Evolutionary conservation across 1,140 invertebrate species (phyloP).

Genomic region (Micrasema minimum): DNA sequence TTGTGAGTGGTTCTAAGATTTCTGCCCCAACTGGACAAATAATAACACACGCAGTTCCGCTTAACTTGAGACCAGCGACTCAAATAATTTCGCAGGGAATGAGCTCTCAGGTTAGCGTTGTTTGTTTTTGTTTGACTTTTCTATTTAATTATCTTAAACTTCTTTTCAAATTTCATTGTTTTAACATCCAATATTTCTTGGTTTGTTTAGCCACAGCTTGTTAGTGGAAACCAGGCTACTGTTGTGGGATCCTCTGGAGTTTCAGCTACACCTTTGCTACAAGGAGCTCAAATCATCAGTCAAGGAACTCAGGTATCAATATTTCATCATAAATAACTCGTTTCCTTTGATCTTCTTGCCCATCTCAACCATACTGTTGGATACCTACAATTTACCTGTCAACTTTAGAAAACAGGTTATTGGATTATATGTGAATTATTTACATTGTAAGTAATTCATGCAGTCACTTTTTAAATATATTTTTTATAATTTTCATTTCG

Average conservation of each 20-base stretch:
- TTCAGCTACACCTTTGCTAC: conserved; percentile 25
- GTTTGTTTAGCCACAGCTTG: conserved; percentile 34
- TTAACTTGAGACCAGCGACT: conserved; percentile 23
- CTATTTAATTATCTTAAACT: neutral
- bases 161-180: neutral
- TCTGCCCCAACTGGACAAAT: conserved; percentile 23
- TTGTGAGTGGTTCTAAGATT: conserved; percentile 32
- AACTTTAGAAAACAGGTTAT: too few species aligned
- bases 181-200: neutral
- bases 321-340: too few species aligned
- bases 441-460: too few species aligned
- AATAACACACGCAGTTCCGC: conserved; percentile 28
- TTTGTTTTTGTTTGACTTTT: conserved; percentile 7
- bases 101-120: conserved; percentile 35
- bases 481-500: too few species aligned
- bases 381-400: neutral
- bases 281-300: conserved; percentile 48
- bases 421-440: too few species aligned
- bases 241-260: conserved; percentile 29
- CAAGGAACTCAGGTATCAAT: conserved; percentile 47
- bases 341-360: conserved; percentile 5
- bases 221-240: conserved; percentile 38
- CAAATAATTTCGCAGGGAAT: conserved; percentile 42
- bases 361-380: neutral
- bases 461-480: too few species aligned